Base-by-base conservation (phyloP, 2,797 vertebrate genomes). In the Acridotheres tristis region DNA sequence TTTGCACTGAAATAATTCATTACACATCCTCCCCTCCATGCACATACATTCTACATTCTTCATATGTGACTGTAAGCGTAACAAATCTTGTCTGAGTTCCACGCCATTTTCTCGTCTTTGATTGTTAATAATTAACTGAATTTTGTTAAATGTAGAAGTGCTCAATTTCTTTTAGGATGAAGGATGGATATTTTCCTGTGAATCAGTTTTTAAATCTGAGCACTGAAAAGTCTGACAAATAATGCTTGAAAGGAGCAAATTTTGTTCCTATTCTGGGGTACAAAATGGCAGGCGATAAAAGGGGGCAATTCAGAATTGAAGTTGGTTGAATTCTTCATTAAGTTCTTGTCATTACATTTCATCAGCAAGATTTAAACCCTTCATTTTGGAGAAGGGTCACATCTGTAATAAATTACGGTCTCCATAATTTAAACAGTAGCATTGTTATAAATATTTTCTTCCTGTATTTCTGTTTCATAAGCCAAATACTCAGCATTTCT, bases 391-490 rank as follows among this genome's bases (percentile, higher is more conserved):
- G 74, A 88, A 82, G 67, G 67, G 75, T 90, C 84, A 96, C 94
- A 94, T 94, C 90, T 96, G 93, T 87, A 74, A 76, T 92, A 66
- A 94, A 85, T 96, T 91, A 90, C 51, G 47, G 61, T 80, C 47
- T 86, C 45, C 86, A 57, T 95, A 95, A 74, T 90, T 96, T 94
- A 91, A 94, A 95, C 88, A 93, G 94, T 95, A 95, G 95, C 85
- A 82, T 90, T 89, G 63, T 86, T 93, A 79, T 69, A 93, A 94
- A 86, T 94, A 86, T 90, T 95, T 93, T 96, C 83, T 94, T 89
- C 92, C 92, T 90, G 71, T 86, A 79, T 82, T 96, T 89, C 91
- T 93, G 63, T 89, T 85, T 85, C 84, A 48, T 25, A 88, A 95
- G 81, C 78, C 90, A 93, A 93, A 89, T 76, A 63, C 53, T 94